Base-by-base conservation (phyloP, 2,113 vertebrate genomes). In the Mobula hypostoma region DNA sequence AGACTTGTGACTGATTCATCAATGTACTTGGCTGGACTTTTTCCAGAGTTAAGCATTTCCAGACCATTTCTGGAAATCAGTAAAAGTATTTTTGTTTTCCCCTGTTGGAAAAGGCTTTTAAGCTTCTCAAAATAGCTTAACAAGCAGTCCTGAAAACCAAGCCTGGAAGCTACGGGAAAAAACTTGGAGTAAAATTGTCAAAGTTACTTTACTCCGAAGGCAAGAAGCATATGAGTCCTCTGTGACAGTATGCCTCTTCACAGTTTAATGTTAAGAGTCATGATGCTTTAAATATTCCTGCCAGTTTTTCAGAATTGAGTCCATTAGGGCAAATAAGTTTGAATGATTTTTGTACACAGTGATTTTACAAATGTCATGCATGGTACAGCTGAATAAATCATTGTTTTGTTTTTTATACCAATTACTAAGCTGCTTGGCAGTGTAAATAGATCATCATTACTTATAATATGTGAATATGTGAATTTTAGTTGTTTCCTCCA, bases 381-480 rank as follows among this genome's bases (percentile, higher is more conserved):
- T n/a, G 15, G 61, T n/a, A 90, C 85, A 66, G 85, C 61, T 90
- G 85, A 58, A 66, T 90, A 66, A 90, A 90, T 90, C 85, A 90
- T 90, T 63, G 32, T 90, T 90, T 63, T 90, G 85, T 66, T 61
- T 32, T 66, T 68, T 90, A 90, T 32, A 90, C 61, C 85, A 68
- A 90, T 90, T 90, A 90, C 61, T 66, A 32, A 17, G n/a, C 85
- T 90, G 14, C 85, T 90, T 90, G 66, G 85, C 61, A 68, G 61
- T 90, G 14, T 90, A 63, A 68, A 66, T n/a, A 7, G 61, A n/a
- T 90, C n/a, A 90, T 90, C 66, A 90, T 90, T 90, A n/a, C 61
- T 0, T 5, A 5, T 17, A 36, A 6, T 21, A 32, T 90, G 61
- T 90, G 61, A 90, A 29, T 66, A 15, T 29, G 61, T 90, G 85